Conservation (phyloP, 1,140 invertebrate species). For the Mycetomoellerius zeteki region DNA sequence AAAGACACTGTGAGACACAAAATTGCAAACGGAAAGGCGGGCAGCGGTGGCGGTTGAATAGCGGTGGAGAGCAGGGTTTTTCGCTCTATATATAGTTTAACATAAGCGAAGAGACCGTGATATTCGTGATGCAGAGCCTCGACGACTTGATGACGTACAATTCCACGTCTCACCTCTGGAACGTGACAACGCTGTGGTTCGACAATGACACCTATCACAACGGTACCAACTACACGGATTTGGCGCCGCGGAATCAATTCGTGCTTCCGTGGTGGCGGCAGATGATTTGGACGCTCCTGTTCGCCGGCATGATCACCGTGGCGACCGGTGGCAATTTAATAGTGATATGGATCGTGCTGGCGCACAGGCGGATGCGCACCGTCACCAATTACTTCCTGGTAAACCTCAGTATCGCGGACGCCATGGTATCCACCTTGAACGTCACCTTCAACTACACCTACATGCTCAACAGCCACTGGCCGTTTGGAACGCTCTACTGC, state of each 20-base stretch:
- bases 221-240: slow-evolving; percentile 77
- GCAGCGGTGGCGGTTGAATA: background rate
- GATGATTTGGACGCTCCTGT: slow-evolving; percentile 94
- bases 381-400: slow-evolving; percentile 98
- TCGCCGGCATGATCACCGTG: slow-evolving; percentile 95
- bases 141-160: slow-evolving; percentile 69
- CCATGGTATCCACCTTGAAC: slow-evolving; percentile 96
- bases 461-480: slow-evolving; percentile 97
- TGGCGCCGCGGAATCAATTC: slow-evolving; percentile 86
- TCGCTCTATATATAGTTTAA: background rate
- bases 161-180: slow-evolving; percentile 70
- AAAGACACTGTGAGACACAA: background rate
- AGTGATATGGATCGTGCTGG: slow-evolving; percentile 97
- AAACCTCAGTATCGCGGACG: slow-evolving; percentile 97
- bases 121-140: slow-evolving; percentile 72
- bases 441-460: slow-evolving; percentile 98
- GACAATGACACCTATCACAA: slow-evolving; percentile 77
- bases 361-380: slow-evolving; percentile 96
- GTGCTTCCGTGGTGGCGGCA: slow-evolving; percentile 95
- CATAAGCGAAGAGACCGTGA: background rate
- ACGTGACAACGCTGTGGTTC: slow-evolving; percentile 62
- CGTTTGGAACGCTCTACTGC: slow-evolving; percentile 97
- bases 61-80: background rate
- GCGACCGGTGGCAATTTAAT: slow-evolving; percentile 97
- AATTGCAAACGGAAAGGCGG: slow-evolving; percentile 3